Evolutionary conservation across 2,888 invertebrate species (phyloP).

Genomic region (Drosophila glabriapex): DNA sequence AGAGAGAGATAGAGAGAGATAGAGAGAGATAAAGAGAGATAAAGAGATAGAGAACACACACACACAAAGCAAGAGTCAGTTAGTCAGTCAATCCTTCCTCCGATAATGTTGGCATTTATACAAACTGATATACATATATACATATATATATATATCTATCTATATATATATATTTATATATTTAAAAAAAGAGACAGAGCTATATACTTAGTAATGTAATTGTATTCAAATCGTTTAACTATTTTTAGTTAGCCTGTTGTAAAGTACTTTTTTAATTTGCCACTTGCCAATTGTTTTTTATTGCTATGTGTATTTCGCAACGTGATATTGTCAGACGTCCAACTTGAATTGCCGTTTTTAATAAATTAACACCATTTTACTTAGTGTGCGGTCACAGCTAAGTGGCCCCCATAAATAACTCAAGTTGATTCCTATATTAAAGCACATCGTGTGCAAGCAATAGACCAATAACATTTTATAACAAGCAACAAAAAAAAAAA

Average conservation of each 20-base stretch:
- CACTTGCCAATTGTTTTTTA: slow-evolving; percentile 68
- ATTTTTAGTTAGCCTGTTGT: slow-evolving; percentile 70
- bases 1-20: slow-evolving; percentile 9
- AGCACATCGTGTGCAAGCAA: slow-evolving; percentile 59
- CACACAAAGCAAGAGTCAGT: slow-evolving; percentile 54
- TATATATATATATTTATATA: not conserved
- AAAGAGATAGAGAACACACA: slow-evolving; percentile 15
- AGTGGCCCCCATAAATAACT: slow-evolving; percentile 26
- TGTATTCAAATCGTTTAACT: slow-evolving; percentile 66
- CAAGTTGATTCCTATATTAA: slow-evolving; percentile 77
- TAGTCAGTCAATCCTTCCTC: slow-evolving; percentile 82
- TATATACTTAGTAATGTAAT: slow-evolving; percentile 51
- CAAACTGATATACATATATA: slow-evolving; percentile 40
- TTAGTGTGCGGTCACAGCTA: slow-evolving; percentile 1
- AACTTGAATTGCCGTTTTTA: slow-evolving; percentile 74
- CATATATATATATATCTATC: slow-evolving; percentile 33
- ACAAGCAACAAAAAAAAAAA: not conserved
- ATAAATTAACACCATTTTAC: slow-evolving; percentile 42
- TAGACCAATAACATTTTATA: slow-evolving; percentile 71
- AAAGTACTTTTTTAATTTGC: slow-evolving; percentile 42
- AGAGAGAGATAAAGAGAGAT: slow-evolving; percentile 9
- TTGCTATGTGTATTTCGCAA: slow-evolving; percentile 64
- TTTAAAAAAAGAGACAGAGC: slow-evolving; percentile 42
- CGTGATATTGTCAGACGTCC: slow-evolving; percentile 81
- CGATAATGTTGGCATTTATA: slow-evolving; percentile 84